Percentiles rank a stretch among this genome's conserved stretches.
These are phyloP conservation scores for Acanthopleura granulata DNA, from an alignment of 2,888 invertebrate genomes.

Conservation along the genomic window DNA sequence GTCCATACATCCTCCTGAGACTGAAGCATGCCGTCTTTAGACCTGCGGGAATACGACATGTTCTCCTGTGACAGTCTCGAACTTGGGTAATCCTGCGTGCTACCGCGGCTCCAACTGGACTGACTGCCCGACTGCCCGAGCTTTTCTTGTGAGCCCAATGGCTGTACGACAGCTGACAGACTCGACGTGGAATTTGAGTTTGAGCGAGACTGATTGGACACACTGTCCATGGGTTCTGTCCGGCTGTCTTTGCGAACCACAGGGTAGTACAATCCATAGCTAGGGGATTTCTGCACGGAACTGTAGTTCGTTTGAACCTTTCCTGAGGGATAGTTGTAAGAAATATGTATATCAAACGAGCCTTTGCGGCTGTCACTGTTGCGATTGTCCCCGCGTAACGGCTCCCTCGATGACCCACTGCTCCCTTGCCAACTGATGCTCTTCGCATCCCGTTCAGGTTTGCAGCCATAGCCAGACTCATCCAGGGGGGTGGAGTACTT, in stretches of 20 bases:
- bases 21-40: not conserved
- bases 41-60: not conserved
- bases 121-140: not conserved
- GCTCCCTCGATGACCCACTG: not conserved
- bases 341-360: constrained; percentile 9
- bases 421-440: constrained; percentile 6
- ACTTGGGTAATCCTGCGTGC: not conserved
- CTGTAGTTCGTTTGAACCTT: not conserved
- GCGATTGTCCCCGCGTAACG: not conserved
- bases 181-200: constrained; percentile 14
- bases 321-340: not conserved
- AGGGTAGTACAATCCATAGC: constrained; percentile 5
- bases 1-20: not conserved
- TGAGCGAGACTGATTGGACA: not conserved
- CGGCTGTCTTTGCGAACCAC: not conserved
- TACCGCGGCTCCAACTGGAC: not conserved
- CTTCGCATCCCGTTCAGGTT: not conserved
- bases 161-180: constrained; percentile 22
- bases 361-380: not conserved
- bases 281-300: not conserved
- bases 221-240: not conserved
- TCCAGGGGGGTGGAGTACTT: constrained; percentile 11
- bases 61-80: not conserved
- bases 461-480: constrained; percentile 6
- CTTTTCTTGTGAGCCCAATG: constrained; percentile 47